Evolutionary conservation across 2,113 vertebrate genomes (phyloP), one percentile per base, ranked within the genome.

Genomic region (Bettongia penicillata): DNA sequence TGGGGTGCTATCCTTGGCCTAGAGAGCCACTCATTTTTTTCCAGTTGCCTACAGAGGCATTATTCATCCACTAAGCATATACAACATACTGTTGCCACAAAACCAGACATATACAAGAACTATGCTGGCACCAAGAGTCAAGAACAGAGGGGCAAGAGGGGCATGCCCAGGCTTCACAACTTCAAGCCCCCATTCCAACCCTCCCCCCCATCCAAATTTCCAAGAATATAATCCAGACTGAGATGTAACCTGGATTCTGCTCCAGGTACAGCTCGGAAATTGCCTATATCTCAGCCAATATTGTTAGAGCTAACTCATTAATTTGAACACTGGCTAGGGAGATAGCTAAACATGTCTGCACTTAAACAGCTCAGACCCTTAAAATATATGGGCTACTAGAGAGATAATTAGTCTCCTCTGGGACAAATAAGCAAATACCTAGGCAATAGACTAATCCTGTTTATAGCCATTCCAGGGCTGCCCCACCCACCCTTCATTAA

Each of bases 261-360:
- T 52, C n/a, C 24, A 68, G 23, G 3, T 37, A 91, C 3, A 37
- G 26, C 28, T 93, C 23, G 8, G 53, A 84, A 37, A 57, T 77
- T 24, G 28, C 53, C 43, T n/a, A 52, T 43, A 93, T 22, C 11
- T 53, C 90, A 51, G 89, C 52, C 16, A 10, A n/a, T 9, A 47
- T 31, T 53, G 49, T n/a, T 26, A 92, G 12, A 8, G 28, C 53
- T 92, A 53, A 37, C 43, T 94, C 26, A 8, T 50, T 16, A 37
- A 84, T 84, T 4, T 89, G 49, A 91, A 48, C 26, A 51, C 31
- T 91, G 94, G 93, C 57, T 0, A 50, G 51, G 11, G 25, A 3
- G 16, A 91, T 90, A 50, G 49, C 96, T 89, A 92, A 93, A 93
- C 93, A 93, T 68, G 89, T 89, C 31, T 98, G 8, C 96, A 97